phyloP scores from a whole-genome alignment of 2,797 vertebrate species.

The Mormyrops attenuatus region DNA sequence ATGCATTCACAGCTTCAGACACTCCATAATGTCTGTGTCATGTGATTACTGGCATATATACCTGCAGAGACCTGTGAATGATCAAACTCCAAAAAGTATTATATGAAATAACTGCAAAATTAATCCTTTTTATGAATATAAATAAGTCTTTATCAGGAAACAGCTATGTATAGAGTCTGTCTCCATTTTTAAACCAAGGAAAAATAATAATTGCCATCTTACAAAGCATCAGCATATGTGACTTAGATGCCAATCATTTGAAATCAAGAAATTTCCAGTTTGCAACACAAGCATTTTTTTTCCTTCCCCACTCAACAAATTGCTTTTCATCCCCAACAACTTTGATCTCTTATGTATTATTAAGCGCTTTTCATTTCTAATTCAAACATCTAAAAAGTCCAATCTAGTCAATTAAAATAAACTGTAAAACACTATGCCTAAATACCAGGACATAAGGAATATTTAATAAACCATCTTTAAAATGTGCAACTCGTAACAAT shows the following conservation, averaged over 20 bases:
- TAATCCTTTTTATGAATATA: background rate
- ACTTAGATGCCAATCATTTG: conserved; percentile 15
- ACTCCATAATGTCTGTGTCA: background rate
- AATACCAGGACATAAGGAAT: conserved; percentile 22
- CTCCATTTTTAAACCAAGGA: background rate
- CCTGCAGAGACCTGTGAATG: background rate
- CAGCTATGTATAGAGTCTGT: background rate
- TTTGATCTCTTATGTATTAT: conserved; percentile 34
- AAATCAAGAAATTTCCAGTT: conserved; percentile 23
- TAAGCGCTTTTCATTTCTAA: conserved; percentile 30
- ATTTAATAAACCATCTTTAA: conserved; percentile 30
- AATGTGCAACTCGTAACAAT: conserved; percentile 31
- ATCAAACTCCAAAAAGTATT: background rate
- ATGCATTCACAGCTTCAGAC: background rate
- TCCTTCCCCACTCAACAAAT: conserved; percentile 24
- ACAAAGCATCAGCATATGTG: background rate
- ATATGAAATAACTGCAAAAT: background rate
- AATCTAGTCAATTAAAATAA: conserved; percentile 34
- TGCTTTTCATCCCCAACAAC: conserved; percentile 27
- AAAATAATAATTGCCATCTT: background rate
- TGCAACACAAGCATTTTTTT: conserved; percentile 21
- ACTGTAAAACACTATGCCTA: conserved; percentile 22
- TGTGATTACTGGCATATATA: background rate
- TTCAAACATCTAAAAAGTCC: conserved; percentile 34
- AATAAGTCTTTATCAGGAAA: background rate